Conservation (phyloP, 2,797 vertebrate species). For the Sebastes hubbsi region DNA sequence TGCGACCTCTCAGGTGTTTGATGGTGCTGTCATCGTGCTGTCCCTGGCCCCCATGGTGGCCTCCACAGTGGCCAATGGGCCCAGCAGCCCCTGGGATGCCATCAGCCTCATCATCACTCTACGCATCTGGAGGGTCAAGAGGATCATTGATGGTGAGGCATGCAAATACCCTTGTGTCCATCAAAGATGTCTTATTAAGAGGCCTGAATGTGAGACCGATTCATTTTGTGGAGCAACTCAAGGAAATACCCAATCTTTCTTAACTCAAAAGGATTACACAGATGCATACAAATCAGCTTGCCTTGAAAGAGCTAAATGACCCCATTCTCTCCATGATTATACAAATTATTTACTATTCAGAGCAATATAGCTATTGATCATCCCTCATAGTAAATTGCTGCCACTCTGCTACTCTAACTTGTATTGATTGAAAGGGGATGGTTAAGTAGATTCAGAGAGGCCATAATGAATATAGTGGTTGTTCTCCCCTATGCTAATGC, state of each 20-base stretch:
- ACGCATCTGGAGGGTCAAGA: conserved; percentile 96
- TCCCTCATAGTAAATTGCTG: conserved; percentile 66
- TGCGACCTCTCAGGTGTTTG: conserved; percentile 85
- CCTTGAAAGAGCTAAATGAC: conserved; percentile 34
- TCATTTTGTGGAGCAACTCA: background rate
- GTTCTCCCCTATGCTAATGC: conserved; percentile 73
- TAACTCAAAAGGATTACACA: background rate
- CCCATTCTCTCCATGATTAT: conserved; percentile 58
- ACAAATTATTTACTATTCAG: conserved; percentile 76
- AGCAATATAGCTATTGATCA: conserved; percentile 70
- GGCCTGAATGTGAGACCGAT: background rate
- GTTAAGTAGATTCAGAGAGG: conserved; percentile 72
- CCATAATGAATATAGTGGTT: conserved; percentile 75
- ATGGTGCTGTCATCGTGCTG: conserved; percentile 92
- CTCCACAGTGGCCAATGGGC: conserved; percentile 96
- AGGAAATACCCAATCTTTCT: conserved; percentile 3
- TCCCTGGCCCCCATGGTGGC: conserved; percentile 98
- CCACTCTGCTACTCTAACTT: conserved; percentile 61
- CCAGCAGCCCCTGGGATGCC: conserved; percentile 98
- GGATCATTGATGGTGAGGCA: conserved; percentile 95
- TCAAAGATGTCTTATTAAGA: background rate
- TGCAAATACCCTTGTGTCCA: background rate
- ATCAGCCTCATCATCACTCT: conserved; percentile 98
- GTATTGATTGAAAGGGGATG: conserved; percentile 68
- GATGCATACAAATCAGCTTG: conserved; percentile 8